Conservation (phyloP, 2,888 invertebrate species). For the Cryptus viduatorius region DNA sequence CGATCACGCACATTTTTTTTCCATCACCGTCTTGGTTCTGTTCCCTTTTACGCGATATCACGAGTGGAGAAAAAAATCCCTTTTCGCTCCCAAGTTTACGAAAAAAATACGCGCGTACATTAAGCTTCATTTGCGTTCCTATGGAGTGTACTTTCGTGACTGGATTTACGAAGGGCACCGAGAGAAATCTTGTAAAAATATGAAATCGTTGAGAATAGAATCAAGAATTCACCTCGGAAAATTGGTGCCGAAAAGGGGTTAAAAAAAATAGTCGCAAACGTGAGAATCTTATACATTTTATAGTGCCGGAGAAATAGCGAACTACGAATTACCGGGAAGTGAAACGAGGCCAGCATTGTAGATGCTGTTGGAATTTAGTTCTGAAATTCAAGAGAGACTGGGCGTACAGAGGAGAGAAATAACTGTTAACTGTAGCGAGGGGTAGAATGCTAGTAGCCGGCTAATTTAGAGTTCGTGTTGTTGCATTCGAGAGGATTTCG, state of each 20-base stretch:
- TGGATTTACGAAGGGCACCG: conserved; percentile 57
- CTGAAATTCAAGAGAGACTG: conserved; percentile 40
- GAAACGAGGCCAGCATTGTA: conserved; percentile 36
- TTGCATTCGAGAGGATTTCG: conserved; percentile 58
- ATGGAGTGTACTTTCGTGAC: conserved; percentile 35
- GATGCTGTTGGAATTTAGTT: conserved; percentile 46
- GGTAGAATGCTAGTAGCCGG: conserved; percentile 37
- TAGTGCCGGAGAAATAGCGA: not conserved
- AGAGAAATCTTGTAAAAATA: conserved; percentile 37
- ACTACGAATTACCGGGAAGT: conserved; percentile 28
- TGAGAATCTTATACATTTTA: conserved; percentile 49
- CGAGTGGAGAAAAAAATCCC: conserved; percentile 23
- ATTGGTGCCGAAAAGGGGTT: conserved; percentile 22
- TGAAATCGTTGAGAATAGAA: conserved; percentile 41
- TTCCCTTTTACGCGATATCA: conserved; percentile 28
- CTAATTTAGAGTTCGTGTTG: conserved; percentile 58
- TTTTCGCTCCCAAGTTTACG: conserved; percentile 42
- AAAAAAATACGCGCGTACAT: conserved; percentile 50
- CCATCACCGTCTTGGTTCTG: conserved; percentile 11
- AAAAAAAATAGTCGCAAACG: conserved; percentile 38
- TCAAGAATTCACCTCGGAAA: conserved; percentile 39
- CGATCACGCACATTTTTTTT: conserved; percentile 32
- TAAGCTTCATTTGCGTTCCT: conserved; percentile 53
- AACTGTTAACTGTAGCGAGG: conserved; percentile 41
- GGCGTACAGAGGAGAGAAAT: conserved; percentile 16